These are phyloP conservation scores for Caenorhabditis virilis DNA, from an alignment of 2,888 invertebrate species.

Conservation along the genomic window DNA sequence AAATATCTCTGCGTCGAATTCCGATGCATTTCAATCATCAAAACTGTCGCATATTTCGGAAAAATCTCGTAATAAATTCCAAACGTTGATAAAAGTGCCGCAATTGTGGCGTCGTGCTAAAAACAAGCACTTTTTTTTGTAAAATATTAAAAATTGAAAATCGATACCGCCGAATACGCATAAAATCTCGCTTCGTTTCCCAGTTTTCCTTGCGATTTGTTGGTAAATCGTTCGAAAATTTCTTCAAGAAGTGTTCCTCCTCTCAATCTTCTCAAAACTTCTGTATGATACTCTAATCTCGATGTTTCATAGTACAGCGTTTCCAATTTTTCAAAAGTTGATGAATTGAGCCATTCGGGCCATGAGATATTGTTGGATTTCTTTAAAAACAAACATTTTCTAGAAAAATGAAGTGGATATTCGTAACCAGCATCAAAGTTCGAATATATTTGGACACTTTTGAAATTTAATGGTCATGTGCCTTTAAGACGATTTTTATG, in stretches of 20 bases:
- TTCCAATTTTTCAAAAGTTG: slow-evolving; percentile 43
- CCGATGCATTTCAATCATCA: slow-evolving; percentile 62
- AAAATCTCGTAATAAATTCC: slow-evolving; percentile 55
- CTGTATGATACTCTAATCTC: slow-evolving; percentile 52
- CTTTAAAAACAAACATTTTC: slow-evolving; percentile 29
- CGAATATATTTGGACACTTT: no score
- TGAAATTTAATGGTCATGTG: no score
- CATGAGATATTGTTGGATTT: slow-evolving; percentile 49
- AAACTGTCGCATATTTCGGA: slow-evolving; percentile 61
- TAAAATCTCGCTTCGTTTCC: slow-evolving; percentile 54
- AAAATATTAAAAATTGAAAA: neutral
- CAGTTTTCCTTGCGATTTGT: slow-evolving; percentile 39
- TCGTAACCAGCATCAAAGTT: no score
- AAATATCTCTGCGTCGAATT: slow-evolving; percentile 7
- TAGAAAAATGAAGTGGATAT: no score
- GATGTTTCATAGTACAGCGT: slow-evolving; percentile 54
- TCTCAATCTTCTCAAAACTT: slow-evolving; percentile 52
- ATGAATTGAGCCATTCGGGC: slow-evolving; percentile 63
- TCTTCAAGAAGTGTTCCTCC: slow-evolving; percentile 63
- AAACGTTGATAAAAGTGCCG: slow-evolving; percentile 60
- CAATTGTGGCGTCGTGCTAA: slow-evolving; percentile 65
- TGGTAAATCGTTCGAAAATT: slow-evolving; percentile 55
- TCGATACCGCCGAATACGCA: slow-evolving; percentile 63
- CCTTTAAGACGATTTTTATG: slow-evolving; percentile 1
- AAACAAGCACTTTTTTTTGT: slow-evolving; percentile 11